Evolutionary conservation across 2,113 vertebrate species (phyloP).

Genomic region (Phasianus colchicus): DNA sequence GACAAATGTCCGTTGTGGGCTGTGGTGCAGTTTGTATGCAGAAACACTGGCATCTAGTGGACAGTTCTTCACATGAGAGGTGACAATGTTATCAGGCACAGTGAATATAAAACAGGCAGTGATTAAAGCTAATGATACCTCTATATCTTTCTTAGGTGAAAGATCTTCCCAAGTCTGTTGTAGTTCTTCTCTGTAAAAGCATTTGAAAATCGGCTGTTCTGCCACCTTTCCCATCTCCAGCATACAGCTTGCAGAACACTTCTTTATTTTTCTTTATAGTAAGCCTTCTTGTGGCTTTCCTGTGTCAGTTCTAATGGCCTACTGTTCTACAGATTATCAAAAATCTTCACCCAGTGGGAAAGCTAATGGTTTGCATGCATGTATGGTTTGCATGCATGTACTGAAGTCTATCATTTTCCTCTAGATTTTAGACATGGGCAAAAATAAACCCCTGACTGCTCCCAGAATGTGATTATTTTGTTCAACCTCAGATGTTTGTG

Average conservation of each 20-base stretch:
- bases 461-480: neutral
- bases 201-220: neutral
- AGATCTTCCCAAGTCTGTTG: neutral
- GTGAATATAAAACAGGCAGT: neutral
- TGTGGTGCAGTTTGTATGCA: conserved; percentile 6
- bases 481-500: neutral
- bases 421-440: neutral
- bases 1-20: accelerated
- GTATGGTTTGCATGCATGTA: neutral
- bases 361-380: neutral
- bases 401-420: neutral
- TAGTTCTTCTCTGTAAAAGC: neutral
- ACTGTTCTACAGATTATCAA: neutral
- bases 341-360: neutral
- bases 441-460: neutral
- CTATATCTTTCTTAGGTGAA: neutral
- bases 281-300: neutral
- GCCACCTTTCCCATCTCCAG: neutral
- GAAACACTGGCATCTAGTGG: conserved; percentile 84
- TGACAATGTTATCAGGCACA: neutral
- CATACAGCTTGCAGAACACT: neutral
- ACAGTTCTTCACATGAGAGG: neutral
- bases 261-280: neutral
- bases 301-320: neutral
- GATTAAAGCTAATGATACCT: neutral